These are phyloP conservation scores for Pseudopodoces humilis DNA, from an alignment of 2,113 vertebrate species.

Conservation along the genomic window DNA sequence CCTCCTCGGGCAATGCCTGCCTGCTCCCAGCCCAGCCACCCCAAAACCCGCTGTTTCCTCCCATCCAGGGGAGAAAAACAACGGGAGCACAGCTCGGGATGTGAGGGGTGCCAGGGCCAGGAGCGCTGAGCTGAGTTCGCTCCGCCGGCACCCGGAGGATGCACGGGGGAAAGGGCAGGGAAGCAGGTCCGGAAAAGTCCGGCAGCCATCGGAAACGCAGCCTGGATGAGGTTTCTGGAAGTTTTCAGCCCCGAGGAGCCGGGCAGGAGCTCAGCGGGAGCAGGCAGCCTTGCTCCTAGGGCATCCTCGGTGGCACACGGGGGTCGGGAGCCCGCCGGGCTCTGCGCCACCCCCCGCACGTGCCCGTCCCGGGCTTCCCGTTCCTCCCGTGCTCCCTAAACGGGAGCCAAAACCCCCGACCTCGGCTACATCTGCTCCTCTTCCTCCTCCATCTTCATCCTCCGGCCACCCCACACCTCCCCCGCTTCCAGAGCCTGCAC, in stretches of 20 bases:
- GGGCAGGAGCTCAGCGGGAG: not conserved
- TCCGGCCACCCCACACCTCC: not conserved
- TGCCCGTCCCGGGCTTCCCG: not conserved
- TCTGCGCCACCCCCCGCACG: rapidly evolving
- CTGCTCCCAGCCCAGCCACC: not conserved
- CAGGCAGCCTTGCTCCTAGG: not conserved
- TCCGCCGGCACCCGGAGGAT: not conserved
- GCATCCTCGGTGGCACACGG: rapidly evolving
- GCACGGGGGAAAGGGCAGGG: not conserved
- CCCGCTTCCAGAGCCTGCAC: not conserved
- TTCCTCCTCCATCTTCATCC: not conserved
- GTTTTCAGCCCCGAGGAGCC: not conserved
- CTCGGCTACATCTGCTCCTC: not conserved
- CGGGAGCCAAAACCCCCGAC: not conserved
- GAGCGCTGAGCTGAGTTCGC: not conserved
- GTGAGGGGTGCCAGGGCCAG: not conserved
- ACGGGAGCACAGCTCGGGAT: not conserved
- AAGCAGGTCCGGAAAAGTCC: conserved; percentile 26
- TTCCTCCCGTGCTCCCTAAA: not conserved
- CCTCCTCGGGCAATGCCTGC: not conserved
- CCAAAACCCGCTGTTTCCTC: not conserved
- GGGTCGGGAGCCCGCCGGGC: not conserved
- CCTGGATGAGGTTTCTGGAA: not conserved
- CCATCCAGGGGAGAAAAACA: not conserved
- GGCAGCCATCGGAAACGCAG: conserved; percentile 24